Evolutionary conservation across 2,797 vertebrate species (phyloP).

Genomic region (Sebastes itinus): DNA sequence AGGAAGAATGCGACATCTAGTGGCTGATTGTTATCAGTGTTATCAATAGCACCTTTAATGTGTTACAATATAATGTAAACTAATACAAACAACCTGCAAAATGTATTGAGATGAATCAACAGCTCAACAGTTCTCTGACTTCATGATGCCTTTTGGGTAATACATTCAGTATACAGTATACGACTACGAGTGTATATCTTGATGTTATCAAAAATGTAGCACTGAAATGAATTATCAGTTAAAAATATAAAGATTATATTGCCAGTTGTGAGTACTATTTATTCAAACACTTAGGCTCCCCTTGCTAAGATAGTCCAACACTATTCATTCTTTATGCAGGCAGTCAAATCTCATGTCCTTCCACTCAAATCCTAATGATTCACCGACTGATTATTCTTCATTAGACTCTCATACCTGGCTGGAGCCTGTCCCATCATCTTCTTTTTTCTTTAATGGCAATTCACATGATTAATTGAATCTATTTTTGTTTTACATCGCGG

Average conservation of each 20-base stretch:
- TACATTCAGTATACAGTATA: not conserved
- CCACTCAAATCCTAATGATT: constrained; percentile 62
- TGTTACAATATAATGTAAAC: not conserved
- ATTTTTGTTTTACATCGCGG: constrained; percentile 80
- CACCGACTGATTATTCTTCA: constrained; percentile 74
- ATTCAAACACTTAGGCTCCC: not conserved
- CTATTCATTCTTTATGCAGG: constrained; percentile 36
- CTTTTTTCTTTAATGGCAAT: constrained; percentile 71
- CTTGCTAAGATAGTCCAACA: constrained; percentile 9
- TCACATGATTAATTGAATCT: constrained; percentile 80
- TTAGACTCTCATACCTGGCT: constrained; percentile 62
- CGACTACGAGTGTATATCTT: not conserved
- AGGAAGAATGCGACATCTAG: no score
- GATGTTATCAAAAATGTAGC: not conserved
- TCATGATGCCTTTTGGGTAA: not conserved
- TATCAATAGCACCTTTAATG: no score
- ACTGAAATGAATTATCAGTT: not conserved
- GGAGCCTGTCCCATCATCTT: constrained; percentile 58
- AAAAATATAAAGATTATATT: not conserved
- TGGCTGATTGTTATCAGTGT: no score
- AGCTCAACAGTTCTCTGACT: not conserved
- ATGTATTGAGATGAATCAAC: not conserved
- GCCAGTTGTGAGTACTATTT: constrained; percentile 6
- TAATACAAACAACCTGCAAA: not conserved
- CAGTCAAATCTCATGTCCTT: constrained; percentile 51